A percentile compares a stretch with the other conserved stretches of the same genome.
Evolutionary conservation across 2,797 vertebrate genomes (phyloP).

Genomic region (Potorous gilbertii): DNA sequence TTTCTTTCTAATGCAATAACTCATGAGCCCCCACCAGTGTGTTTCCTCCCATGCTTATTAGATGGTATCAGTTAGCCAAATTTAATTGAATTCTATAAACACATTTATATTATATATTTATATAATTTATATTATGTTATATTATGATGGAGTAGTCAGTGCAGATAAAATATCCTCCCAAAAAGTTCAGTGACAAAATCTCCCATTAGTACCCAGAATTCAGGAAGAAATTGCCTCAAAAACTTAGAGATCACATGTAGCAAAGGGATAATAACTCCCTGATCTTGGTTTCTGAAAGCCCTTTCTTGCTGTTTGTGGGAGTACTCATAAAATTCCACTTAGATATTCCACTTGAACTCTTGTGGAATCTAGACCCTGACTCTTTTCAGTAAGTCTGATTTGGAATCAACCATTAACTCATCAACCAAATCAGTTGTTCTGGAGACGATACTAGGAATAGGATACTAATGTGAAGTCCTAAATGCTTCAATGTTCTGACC

Average conservation of each 20-base stretch:
- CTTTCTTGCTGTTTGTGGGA: background rate
- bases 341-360: background rate
- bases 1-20: background rate
- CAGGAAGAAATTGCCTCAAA: background rate
- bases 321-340: background rate
- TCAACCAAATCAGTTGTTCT: background rate
- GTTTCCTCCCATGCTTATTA: background rate
- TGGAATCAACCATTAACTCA: background rate
- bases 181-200: background rate
- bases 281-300: background rate
- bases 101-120: background rate
- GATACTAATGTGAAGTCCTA: background rate
- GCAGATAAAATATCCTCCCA: background rate
- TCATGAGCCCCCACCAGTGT: background rate
- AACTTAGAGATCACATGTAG: background rate
- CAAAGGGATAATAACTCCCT: background rate
- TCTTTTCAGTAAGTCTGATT: background rate
- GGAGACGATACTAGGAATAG: background rate
- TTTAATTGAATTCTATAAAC: background rate
- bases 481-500: background rate
- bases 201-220: background rate
- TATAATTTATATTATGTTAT: background rate
- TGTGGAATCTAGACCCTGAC: background rate
- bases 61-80: background rate
- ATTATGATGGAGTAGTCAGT: background rate